Conservation (phyloP, 1,140 invertebrate genomes). For the Zaprionus taronus region DNA sequence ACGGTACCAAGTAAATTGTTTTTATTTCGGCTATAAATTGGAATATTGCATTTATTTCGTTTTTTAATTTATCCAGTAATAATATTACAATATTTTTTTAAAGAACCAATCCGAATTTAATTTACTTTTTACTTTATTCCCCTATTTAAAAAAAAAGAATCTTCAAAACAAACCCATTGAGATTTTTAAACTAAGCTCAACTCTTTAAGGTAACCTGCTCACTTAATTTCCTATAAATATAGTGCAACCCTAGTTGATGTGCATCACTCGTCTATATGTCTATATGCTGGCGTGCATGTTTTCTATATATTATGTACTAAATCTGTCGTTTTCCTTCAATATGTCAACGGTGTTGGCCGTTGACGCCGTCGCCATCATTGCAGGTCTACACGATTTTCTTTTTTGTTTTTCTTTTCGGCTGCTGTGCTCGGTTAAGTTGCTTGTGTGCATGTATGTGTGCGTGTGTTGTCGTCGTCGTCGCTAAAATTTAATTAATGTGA, state of each 20-base stretch:
- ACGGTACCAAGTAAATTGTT: too few species aligned
- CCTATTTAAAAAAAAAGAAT: too few species aligned
- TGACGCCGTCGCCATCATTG: conserved; percentile 43
- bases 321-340: conserved; percentile 84
- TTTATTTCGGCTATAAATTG: too few species aligned
- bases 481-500: conserved; percentile 83
- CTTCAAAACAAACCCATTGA: too few species aligned
- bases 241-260: conserved; percentile 23
- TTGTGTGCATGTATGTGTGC: conserved; percentile 38
- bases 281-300: conserved; percentile 33
- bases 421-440: conserved; percentile 29
- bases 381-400: conserved; percentile 15
- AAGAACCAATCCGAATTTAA: not conserved
- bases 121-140: too few species aligned
- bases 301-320: conserved; percentile 78
- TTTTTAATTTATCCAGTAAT: too few species aligned
- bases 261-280: conserved; percentile 26
- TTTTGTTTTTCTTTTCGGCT: conserved; percentile 32
- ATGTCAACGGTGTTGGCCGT: conserved; percentile 75
- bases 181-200: too few species aligned
- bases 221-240: not conserved
- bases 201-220: not conserved
- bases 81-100: not conserved
- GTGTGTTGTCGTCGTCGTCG: conserved; percentile 52
- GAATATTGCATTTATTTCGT: too few species aligned